Conservation (phyloP, 2,113 vertebrate genomes). For the Podarcis cretensis region DNA sequence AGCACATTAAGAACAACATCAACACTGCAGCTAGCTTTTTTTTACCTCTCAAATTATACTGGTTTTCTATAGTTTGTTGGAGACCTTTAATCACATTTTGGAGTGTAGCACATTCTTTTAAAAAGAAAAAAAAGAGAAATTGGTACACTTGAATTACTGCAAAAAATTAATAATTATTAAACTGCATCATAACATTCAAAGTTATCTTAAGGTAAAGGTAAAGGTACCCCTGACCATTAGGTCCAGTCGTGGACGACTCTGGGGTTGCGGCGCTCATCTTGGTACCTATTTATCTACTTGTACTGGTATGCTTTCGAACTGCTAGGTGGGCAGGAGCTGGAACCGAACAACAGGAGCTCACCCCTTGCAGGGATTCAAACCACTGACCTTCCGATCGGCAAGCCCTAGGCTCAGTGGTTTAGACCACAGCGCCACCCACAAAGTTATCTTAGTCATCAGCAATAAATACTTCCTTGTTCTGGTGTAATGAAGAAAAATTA, state of each 20-base stretch:
- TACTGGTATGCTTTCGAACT: too few species aligned
- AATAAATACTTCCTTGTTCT: background rate
- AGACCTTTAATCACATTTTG: constrained; percentile 81
- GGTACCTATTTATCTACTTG: too few species aligned
- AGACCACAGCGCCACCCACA: background rate
- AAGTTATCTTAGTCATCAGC: background rate
- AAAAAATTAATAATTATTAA: background rate
- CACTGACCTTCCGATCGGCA: too few species aligned
- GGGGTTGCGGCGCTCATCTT: too few species aligned
- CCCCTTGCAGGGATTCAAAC: too few species aligned
- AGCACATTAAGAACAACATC: background rate
- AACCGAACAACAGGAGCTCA: too few species aligned
- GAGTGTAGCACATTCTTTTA: constrained; percentile 85
- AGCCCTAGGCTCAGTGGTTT: too few species aligned
- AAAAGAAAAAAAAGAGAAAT: constrained; percentile 43
- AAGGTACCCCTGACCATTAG: too few species aligned
- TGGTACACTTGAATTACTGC: background rate
- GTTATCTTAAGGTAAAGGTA: background rate
- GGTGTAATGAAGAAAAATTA: background rate
- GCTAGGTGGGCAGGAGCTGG: too few species aligned
- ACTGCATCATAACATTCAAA: background rate
- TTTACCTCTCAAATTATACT: constrained; percentile 88
- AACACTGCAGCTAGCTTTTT: constrained; percentile 5
- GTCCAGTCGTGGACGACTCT: too few species aligned
- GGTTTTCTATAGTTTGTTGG: constrained; percentile 85